Conservation (phyloP, 64 coral and sea anemone genomes). For the Montipora foliosa region DNA sequence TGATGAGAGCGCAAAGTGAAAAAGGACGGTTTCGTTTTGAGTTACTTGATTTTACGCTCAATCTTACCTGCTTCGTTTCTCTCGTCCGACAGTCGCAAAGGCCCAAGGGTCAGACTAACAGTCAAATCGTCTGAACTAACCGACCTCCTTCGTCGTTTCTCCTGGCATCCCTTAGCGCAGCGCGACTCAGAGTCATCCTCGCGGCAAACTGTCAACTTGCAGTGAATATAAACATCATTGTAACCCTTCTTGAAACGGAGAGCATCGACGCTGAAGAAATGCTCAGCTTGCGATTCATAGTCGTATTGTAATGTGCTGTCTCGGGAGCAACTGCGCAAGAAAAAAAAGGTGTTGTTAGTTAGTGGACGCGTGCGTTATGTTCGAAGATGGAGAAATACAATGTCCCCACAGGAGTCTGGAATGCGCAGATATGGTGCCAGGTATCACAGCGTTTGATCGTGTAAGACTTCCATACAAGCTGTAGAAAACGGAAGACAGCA, state of each 20-base stretch:
- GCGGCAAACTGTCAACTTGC: slow-evolving; percentile 20
- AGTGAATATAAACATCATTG: slow-evolving; percentile 27
- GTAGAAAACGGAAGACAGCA: too few species aligned
- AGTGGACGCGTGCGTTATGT: neutral
- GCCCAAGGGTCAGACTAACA: neutral
- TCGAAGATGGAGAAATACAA: neutral
- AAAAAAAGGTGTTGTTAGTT: neutral
- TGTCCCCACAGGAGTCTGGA: too few species aligned
- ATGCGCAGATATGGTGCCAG: too few species aligned
- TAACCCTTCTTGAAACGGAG: slow-evolving; percentile 26
- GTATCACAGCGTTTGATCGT: too few species aligned
- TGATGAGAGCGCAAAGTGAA: too few species aligned
- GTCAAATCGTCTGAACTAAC: neutral
- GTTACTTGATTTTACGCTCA: neutral
- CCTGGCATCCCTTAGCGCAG: neutral
- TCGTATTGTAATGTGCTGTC: slow-evolving; percentile 10
- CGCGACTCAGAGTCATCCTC: neutral
- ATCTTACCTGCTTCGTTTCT: neutral
- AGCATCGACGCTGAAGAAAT: neutral
- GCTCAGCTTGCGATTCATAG: neutral
- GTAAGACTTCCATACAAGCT: too few species aligned
- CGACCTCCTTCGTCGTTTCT: neutral
- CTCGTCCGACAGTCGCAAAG: neutral
- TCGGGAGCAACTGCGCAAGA: neutral
- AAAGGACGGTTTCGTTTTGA: too few species aligned